Base-by-base conservation (phyloP, 2,113 vertebrate species). In the Mustelus asterias region DNA sequence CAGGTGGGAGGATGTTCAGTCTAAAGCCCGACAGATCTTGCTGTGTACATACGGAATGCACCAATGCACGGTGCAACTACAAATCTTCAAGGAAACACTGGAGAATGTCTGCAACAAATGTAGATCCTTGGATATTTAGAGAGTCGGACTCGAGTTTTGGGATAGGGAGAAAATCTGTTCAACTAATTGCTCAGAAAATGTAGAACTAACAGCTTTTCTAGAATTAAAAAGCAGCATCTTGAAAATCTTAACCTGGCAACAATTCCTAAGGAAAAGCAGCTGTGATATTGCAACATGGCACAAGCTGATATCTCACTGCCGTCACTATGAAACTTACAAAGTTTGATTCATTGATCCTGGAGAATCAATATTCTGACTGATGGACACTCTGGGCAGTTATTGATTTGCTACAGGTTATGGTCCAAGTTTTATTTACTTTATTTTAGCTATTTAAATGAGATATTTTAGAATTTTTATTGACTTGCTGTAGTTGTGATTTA, bases 1-100 rank as follows among this genome's bases (percentile, higher is more conserved):
- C 63, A 98, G 98, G 96, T 99, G 99, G 99, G 99, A 99, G 93
- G 99, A 99, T 0, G 98, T 99, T 95, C 99, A 99, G 97, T 97
- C 97, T 9, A 98, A 98, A 97, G 99, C 98, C 14, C 98, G 98
- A 22, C 98, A 98, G 44, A 96, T 99, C 96, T 96, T 99, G 96
- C 96, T 99, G 96, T 98, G 97, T 97, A 99, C 98, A 0, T 98
- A 99, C 54, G 98, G 98, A 65, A 97, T 99, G 97, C 98, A 97
- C 96, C 98, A 98, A 96, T 99, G 99, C 96, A 99, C 98, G 1
- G 97, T 99, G 92, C 99, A 99, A 97, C 97, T 99, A 96, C 99
- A 99, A 97, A 98, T 98, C 26, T 98, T 98, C 97, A 97, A 98
- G 96, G 98, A 97, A 96, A 98, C 98, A 96, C 96, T 76, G 1